Base-by-base conservation (phyloP, 2,888 invertebrate genomes). In the Geotrupes spiniger region DNA sequence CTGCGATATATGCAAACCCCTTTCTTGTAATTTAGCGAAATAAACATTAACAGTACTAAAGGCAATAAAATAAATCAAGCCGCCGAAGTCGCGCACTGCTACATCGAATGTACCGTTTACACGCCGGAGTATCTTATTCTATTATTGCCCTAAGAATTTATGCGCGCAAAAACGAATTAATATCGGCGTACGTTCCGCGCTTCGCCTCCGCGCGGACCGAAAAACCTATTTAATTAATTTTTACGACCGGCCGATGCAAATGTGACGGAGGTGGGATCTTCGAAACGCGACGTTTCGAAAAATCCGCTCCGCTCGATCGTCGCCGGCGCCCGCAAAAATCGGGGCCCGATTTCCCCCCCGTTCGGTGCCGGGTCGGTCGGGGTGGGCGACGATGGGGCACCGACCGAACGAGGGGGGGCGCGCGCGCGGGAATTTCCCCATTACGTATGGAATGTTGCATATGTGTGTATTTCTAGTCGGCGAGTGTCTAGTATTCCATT, bases 11-110 rank as follows among this genome's bases (percentile, higher is more conserved):
- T 70, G 69, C 71, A 72, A 71, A 75, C 75, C 76, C 76, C 74
- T 76, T 76, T 76, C 75, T 76, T 76, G 76, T 76, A 76, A 76
- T 76, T 76, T 75, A 75, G 70, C 74, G 76, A 75, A 76, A 76
- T 76, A 76, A 76, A 76, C 76, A 76, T 76, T 75, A 76, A 74
- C 75, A 75, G 74, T 75, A 75, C 76, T 75, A 74, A 74, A 74
- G 73, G 76, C 74, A 76, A 76, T 76, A 76, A 76, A 76, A 76
- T 76, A 76, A 76, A 76, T 76, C 76, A 76, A 74, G 71, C 67
- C 62, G 68, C 63, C 67, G 65, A 66, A 66, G 64, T 64, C 61
- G 61, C 59, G 58, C 59, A 56, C 65, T 60, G 64, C 62, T 64
- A 63, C 59, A 58, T 63, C 61, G 60, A 60, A 61, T 59, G 60